Percentiles rank a stretch among this genome's conserved stretches.
Evolutionary conservation across 2,797 vertebrate species (phyloP).

Genomic region (Antennarius maculatus): DNA sequence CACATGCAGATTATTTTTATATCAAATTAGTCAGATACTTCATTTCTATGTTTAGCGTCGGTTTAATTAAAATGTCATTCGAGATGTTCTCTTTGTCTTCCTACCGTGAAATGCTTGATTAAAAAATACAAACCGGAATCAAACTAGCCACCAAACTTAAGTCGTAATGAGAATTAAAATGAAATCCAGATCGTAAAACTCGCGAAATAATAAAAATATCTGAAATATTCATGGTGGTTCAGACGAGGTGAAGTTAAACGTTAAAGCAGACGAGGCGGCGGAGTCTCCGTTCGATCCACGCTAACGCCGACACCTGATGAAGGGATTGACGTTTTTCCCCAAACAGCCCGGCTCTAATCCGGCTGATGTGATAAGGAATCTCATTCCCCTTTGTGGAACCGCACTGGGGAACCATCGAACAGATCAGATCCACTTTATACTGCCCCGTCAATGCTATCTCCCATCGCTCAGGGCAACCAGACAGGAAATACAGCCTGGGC

Average conservation of each 20-base stretch:
- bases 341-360: slow-evolving; percentile 72
- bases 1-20: slow-evolving; percentile 3
- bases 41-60: slow-evolving; percentile 8
- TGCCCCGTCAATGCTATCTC: slow-evolving; percentile 83
- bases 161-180: slow-evolving; percentile 38
- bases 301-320: slow-evolving; percentile 44
- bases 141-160: slow-evolving; percentile 21
- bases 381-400: slow-evolving; percentile 61
- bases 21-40: slow-evolving; percentile 21
- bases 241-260: slow-evolving; percentile 9
- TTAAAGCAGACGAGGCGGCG: slow-evolving; percentile 8
- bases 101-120: slow-evolving; percentile 31
- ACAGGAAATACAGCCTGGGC: slow-evolving; percentile 73
- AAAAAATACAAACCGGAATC: slow-evolving; percentile 14
- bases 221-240: slow-evolving; percentile 1
- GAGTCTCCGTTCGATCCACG: slow-evolving; percentile 16
- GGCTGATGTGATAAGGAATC: slow-evolving; percentile 80
- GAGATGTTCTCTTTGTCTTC: slow-evolving; percentile 7
- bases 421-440: slow-evolving; percentile 80
- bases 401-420: slow-evolving; percentile 67
- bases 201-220: neutral
- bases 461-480: slow-evolving; percentile 71
- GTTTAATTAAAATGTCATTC: no score
- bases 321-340: slow-evolving; percentile 63
- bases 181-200: neutral